These are phyloP conservation scores for Willowsia nigromaculata DNA, from an alignment of 2,888 invertebrate genomes.

Conservation along the genomic window DNA sequence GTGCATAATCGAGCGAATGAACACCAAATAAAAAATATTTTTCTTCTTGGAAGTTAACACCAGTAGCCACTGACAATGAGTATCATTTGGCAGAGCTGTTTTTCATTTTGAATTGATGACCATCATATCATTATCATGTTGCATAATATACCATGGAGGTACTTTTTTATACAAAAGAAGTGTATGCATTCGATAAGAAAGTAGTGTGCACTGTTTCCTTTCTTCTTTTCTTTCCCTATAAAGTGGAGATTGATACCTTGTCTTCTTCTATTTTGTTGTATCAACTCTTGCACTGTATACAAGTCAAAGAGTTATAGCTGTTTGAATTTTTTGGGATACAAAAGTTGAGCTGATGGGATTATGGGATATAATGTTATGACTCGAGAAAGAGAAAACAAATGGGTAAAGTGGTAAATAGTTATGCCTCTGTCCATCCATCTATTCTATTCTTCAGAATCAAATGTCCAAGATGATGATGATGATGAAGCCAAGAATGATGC, in stretches of 20 bases:
- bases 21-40: constrained; percentile 26
- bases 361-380: constrained; percentile 65
- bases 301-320: constrained; percentile 39
- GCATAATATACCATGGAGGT: constrained; percentile 2
- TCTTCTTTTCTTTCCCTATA: neutral
- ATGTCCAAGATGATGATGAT: constrained; percentile 52
- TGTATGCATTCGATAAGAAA: neutral
- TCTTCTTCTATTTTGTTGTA: neutral
- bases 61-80: constrained; percentile 71
- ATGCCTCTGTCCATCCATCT: constrained; percentile 46
- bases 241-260: neutral
- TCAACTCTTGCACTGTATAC: neutral
- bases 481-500: neutral
- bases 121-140: constrained; percentile 51
- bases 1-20: constrained; percentile 38
- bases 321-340: neutral
- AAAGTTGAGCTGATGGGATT: constrained; percentile 46
- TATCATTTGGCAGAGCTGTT: constrained; percentile 72
- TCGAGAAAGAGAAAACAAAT: constrained; percentile 61
- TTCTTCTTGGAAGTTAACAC: constrained; percentile 65
- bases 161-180: neutral
- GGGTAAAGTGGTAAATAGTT: constrained; percentile 71
- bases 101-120: constrained; percentile 72
- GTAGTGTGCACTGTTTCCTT: neutral
- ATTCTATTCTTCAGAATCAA: constrained; percentile 62